Base-by-base conservation (phyloP, 2,113 vertebrate genomes). In the Dryoscopus gambensis region DNA sequence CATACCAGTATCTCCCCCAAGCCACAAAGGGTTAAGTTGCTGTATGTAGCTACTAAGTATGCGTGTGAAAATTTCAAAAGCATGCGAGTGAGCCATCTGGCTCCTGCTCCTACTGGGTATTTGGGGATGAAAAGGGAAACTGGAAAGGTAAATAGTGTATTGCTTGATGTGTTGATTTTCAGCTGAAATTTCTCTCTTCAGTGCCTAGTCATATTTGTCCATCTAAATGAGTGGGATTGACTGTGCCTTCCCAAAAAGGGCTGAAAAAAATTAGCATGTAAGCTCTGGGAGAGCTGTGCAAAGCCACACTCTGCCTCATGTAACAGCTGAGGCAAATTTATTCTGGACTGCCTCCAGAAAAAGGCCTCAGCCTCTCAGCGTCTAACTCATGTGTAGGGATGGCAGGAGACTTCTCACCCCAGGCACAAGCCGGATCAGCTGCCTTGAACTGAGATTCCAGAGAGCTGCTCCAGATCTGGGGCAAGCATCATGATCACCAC, bases 191-290 rank as follows among this genome's bases (percentile, higher is more conserved):
- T 75, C 53, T 53, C 68, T 87, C 90, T 81, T 75, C 37, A 14
- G 63, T 65, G 84, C 83, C 92, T 87, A 76, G 52, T 64, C 62
- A 8, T 92, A 78, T 92, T 94, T 96, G 95, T 64, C 83, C 80
- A 94, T 17, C 76, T 95, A 95, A 95, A 84, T 81, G 92, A 96
- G 85, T 42, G 73, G 90, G 92, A 94, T 92, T 92, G 93, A 86
- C 88, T 79, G 47, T 60, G 77, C 64, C 77, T 49, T 91, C 49
- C 47, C 60, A 44, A 78, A 89, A 79, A 67, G 4, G 1, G 12
- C 6, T 12, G 3, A 1, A 13, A 28, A 28, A 63, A 82, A 95
- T 71, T 59, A 74, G 44, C 35, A 53, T 14, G 35, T 39, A 68
- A 89, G 21, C 88, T 64, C 47, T 74, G 35, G 63, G 85, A 52